A percentile compares a stretch with the other conserved stretches of the same genome.
Evolutionary conservation across 2,888 invertebrate species (phyloP).

Genomic region (Amphipyra tragopoginis): DNA sequence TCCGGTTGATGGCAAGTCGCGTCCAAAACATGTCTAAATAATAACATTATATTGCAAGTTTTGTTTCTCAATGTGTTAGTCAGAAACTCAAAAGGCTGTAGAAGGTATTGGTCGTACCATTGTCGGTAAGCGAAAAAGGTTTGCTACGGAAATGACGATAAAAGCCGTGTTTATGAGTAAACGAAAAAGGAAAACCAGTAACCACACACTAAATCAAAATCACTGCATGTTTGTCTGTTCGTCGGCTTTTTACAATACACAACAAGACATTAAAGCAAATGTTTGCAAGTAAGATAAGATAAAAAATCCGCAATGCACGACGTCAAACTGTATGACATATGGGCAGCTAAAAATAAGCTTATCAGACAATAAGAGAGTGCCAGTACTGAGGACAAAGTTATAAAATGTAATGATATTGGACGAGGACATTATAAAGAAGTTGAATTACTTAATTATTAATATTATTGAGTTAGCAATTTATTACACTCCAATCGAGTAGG

Average conservation of each 20-base stretch:
- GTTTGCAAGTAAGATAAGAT: slow-evolving; percentile 66
- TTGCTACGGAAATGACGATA: too few species aligned
- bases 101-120: too few species aligned
- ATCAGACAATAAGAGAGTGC: slow-evolving; percentile 48
- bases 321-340: slow-evolving; percentile 52
- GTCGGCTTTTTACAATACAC: slow-evolving; percentile 41
- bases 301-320: slow-evolving; percentile 66
- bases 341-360: slow-evolving; percentile 62
- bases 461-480: too few species aligned
- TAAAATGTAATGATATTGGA: slow-evolving; percentile 37
- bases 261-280: slow-evolving; percentile 49
- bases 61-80: too few species aligned
- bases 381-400: slow-evolving; percentile 35
- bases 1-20: too few species aligned
- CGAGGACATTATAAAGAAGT: slow-evolving; percentile 20
- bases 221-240: slow-evolving; percentile 18
- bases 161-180: slow-evolving; percentile 4
- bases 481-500: too few species aligned
- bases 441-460: slow-evolving; percentile 1
- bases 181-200: slow-evolving; percentile 20
- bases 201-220: slow-evolving; percentile 31
- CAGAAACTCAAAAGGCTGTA: too few species aligned
- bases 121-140: too few species aligned
- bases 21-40: too few species aligned
- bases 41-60: too few species aligned